Evolutionary conservation across 2,113 vertebrate genomes (phyloP), one percentile per base, ranked within the genome.

Genomic region (Hippopotamus amphibius): DNA sequence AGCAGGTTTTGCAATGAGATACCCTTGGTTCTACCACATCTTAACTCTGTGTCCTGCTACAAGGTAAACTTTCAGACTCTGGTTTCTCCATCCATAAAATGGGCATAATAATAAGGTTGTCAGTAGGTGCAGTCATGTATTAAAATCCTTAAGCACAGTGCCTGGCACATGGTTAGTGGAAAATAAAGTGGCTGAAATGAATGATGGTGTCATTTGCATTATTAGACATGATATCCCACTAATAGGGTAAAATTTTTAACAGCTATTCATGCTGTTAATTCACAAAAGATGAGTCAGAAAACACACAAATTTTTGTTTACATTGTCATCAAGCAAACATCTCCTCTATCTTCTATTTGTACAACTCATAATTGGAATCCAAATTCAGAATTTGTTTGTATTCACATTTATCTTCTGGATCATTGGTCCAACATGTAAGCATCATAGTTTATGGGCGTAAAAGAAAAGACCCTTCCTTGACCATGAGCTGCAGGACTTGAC

Each of bases 361-460:
- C 37, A 94, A 80, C 33, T 86, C 94, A 8, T 61, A 76, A 95
- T 92, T 88, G 79, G 66, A 86, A 89, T 53, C 63, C 72, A 84
- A 96, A 95, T 87, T 95, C 74, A 95, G 21, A 86, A 65, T 88
- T 81, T 85, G 3, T 90, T 41, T 71, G 0, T 37, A 90, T 72
- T 81, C 6, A 2, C 72, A 7, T 30, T 88, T 91, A 91, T 79
- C 61, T 46, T 74, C 80, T 69, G 22, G 43, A 33, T 77, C 41
- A 53, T 85, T 94, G 9, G 33, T 85, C 28, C 16, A 91, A 57
- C 5, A 88, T 71, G 53, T 19, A 94, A 88, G 81, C 43, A 66
- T 61, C 4, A 48, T 68, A 30, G 48, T 59, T 82, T 76, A 63
- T 57, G 15, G 30, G 16, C n/a, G 37, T 82, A 88, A 85, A 77